Evolutionary conservation across 2,888 invertebrate species (phyloP), one percentile per base, ranked within the genome.

Genomic region (Caenorhabditis sulstoni): DNA sequence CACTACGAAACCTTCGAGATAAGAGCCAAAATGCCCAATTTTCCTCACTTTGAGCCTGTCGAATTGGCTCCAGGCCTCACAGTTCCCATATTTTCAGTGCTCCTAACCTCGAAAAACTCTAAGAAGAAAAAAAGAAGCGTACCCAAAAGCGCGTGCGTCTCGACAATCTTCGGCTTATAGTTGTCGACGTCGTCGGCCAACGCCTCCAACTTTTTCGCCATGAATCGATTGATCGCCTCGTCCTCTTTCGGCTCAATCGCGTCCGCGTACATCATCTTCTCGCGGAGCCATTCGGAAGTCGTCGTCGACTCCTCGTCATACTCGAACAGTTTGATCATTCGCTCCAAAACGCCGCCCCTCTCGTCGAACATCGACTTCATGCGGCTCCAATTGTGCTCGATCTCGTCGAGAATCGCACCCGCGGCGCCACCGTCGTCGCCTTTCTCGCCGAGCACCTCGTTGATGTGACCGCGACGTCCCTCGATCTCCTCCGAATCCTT

Each of bases 401-500:
- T 75, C 18, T 75, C 75, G 11, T 67, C 67, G 9, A 67, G 29
- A 1, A 75, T 55, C 16, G 55, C 14, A 14, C 22, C 35, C n/a
- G 11, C 7, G 35, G 7, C 39, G 1, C 20, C 47, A 16, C 22
- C 0, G 1, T 29, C 7, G 4, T 23, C 16, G n/a, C 16, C 49
- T 2, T 49, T 20, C n/a, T 35, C 39, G 0, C 22, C 35, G 9
- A 67, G 45, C 45, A 52, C 39, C 29, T 74, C 75, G 18, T 61
- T 75, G n/a, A 75, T 67, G 11, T 50, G 47, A 20, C 57, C 67
- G 16, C 75, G 45, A 44, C 75, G 66, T 18, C 53, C 66, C 22
- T 67, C 75, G n/a, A 75, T 75, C 35, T 75, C 75, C 44, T 75
- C 75, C 12, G 62, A 62, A 50, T 75, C 75, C 22, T 75, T 75